Evolutionary conservation across 1,140 invertebrate genomes (phyloP), one percentile per base, ranked within the genome.

Genomic region (Olivierus martensii): DNA sequence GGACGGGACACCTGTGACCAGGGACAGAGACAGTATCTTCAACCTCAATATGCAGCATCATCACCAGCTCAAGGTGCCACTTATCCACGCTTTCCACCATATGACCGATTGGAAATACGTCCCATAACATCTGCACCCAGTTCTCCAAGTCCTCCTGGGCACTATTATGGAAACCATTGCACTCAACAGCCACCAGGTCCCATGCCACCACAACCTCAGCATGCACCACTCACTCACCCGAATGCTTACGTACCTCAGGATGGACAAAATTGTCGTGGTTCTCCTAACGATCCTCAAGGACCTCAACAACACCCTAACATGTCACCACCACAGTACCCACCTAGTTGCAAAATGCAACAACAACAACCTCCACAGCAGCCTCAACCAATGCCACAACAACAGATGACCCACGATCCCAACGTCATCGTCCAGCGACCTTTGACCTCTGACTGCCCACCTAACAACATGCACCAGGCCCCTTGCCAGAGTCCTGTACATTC

Each of bases 41-140:
- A 62, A 46, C 54, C 53, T 21, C 58, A 53, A 28, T 58, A 58
- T 18, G 50, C 54, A 1, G 48, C 55, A 2, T 42, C 56, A 3
- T 58, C 56, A 3, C 56, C 56, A 2, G 56, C 42, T 10, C 56
- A 53, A 37, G 56, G 56, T 3, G 52, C 48, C 11, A 58, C 56
- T 58, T 91, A 90, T 71, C 87, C 87, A 28, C 77, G 89, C 65
- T 91, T 91, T 74, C 89, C 89, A 59, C 88, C 89, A 43, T 92
- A 91, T 75, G 87, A 92, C 67, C 76, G 88, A 61, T 80, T 93
- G 77, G 82, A 85, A 62, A 80, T 82, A 59, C 69, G 80, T 47
- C 77, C 76, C 66, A 80, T 82, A 81, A 84, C 69, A 77, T 77
- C 74, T 74, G 46, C 46, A 15, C 43, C 49, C 21, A 50, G 51